These are phyloP conservation scores for Prietella phreatophila DNA, from an alignment of 2,113 vertebrate genomes.

Conservation along the genomic window DNA sequence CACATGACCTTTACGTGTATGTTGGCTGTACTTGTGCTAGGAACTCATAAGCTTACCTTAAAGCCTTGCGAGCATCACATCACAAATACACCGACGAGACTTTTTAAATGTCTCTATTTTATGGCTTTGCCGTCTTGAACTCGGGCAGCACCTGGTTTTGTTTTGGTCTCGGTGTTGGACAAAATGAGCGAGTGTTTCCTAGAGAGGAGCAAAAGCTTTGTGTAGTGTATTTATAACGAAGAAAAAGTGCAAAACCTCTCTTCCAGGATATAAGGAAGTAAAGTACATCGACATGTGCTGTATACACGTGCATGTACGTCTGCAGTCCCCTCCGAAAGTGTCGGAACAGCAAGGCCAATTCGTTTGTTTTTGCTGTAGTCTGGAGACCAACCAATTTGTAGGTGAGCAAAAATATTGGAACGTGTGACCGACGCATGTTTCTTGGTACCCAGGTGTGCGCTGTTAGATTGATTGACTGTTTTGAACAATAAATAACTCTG, in stretches of 20 bases:
- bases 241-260: not conserved
- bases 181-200: not conserved
- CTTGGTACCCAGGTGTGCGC: too few species aligned
- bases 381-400: too few species aligned
- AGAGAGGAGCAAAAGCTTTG: not conserved
- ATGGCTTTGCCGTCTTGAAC: not conserved
- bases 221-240: not conserved
- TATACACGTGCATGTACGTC: not conserved
- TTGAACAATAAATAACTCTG: too few species aligned
- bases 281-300: not conserved
- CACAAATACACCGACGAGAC: too few species aligned
- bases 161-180: not conserved
- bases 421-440: too few species aligned
- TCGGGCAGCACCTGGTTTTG: not conserved
- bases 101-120: not conserved
- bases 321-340: not conserved
- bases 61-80: not conserved
- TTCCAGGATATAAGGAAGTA: too few species aligned
- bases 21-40: not conserved
- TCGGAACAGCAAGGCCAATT: too few species aligned
- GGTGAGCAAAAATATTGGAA: too few species aligned
- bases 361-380: too few species aligned
- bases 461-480: too few species aligned
- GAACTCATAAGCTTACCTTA: not conserved
- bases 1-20: not conserved